phyloP scores from a whole-genome alignment of 2,113 vertebrate genomes.

The Clinocottus analis region DNA sequence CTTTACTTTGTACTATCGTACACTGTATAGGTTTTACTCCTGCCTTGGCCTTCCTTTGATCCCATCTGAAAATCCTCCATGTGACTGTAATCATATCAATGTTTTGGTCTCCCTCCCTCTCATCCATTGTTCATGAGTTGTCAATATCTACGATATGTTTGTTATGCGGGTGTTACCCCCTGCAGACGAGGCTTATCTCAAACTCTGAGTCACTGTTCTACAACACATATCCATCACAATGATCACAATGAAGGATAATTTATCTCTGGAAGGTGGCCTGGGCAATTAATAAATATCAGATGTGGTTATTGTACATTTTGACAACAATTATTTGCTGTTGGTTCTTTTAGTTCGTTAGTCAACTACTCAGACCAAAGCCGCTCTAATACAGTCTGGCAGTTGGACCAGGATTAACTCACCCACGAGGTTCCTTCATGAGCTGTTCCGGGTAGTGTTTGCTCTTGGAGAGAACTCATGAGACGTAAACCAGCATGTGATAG shows the following conservation, averaged over 20 bases:
- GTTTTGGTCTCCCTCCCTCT: background rate
- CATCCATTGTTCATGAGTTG: background rate
- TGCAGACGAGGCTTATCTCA: background rate
- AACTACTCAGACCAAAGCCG: background rate
- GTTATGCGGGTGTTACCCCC: background rate
- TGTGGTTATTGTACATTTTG: background rate
- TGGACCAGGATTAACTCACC: background rate
- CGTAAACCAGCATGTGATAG: background rate
- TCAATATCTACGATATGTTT: background rate
- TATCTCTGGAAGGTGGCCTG: background rate
- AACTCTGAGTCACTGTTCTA: background rate
- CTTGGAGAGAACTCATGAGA: background rate
- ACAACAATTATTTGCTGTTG: background rate
- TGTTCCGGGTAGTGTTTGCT: background rate
- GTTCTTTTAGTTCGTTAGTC: background rate
- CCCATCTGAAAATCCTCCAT: background rate
- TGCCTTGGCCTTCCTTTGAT: conserved; percentile 6
- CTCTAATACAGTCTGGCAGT: background rate
- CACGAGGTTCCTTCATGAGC: background rate
- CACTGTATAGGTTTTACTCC: background rate
- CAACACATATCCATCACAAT: background rate
- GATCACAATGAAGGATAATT: background rate
- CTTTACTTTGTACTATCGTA: background rate
- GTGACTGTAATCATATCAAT: background rate
- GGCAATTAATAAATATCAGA: too few relatives aligned